Percentiles rank a stretch among this genome's conserved stretches.
Evolutionary conservation across 2,888 invertebrate species (phyloP).

Genomic region (Chorisops tibialis): DNA sequence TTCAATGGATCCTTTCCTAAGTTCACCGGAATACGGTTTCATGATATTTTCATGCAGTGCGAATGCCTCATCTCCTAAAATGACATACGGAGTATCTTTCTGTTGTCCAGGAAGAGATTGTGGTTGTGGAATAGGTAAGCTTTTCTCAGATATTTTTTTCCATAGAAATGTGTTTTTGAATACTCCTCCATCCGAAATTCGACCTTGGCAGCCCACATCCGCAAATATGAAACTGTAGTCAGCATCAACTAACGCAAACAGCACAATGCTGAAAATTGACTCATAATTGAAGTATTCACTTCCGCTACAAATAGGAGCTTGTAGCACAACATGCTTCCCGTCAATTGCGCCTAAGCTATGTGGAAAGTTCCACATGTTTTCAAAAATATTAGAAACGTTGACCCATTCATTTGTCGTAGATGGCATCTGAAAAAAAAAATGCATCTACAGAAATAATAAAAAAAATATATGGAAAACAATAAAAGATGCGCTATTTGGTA

Average conservation of each 20-base stretch:
- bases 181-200: slow-evolving; percentile 7
- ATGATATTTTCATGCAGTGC: slow-evolving; percentile 1
- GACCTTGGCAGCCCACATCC: slow-evolving; percentile 18
- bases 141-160: neutral
- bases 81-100: slow-evolving; percentile 13
- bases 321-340: slow-evolving; percentile 41
- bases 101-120: slow-evolving; percentile 3
- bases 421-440: no score
- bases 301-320: slow-evolving; percentile 37
- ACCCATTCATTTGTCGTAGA: no score
- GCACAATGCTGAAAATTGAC: slow-evolving; percentile 37
- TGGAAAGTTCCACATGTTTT: neutral
- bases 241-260: slow-evolving; percentile 34
- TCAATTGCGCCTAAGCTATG: slow-evolving; percentile 31
- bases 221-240: slow-evolving; percentile 37
- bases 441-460: no score
- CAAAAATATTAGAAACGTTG: no score
- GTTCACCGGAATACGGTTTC: slow-evolving; percentile 13
- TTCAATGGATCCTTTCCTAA: neutral
- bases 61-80: slow-evolving; percentile 14
- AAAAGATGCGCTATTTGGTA: no score
- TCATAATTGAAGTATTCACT: slow-evolving; percentile 38
- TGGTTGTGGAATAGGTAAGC: neutral
- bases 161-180: neutral
- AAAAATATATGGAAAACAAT: no score